These are phyloP conservation scores for Acrocyrtus sp. DNA, from an alignment of 2,888 invertebrate genomes.

Conservation along the genomic window DNA sequence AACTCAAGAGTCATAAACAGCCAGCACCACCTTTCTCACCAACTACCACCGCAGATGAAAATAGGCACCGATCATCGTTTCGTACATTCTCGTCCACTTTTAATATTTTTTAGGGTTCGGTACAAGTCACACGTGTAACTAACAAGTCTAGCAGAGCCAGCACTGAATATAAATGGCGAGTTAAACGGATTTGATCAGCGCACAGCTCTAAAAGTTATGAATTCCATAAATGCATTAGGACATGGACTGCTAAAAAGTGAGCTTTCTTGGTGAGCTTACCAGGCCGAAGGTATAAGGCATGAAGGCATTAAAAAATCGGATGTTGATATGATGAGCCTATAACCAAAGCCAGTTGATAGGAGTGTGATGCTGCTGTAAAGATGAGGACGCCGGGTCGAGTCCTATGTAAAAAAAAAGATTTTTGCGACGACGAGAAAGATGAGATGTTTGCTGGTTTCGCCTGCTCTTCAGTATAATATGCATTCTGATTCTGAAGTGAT, in stretches of 20 bases:
- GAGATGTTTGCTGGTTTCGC: conserved; percentile 17
- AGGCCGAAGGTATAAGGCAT: too few relatives aligned
- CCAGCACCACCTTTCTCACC: too few relatives aligned
- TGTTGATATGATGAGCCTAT: conserved; percentile 40
- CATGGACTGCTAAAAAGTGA: neutral
- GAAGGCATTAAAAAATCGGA: conserved; percentile 37
- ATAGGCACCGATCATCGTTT: too few relatives aligned
- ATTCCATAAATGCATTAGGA: neutral
- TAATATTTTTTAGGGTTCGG: conserved; percentile 50
- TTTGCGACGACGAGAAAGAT: conserved; percentile 23
- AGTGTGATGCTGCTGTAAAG: conserved; percentile 22
- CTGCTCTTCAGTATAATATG: neutral
- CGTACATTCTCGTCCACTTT: conserved; percentile 1
- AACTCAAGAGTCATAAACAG: conserved; percentile 5
- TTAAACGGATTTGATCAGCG: neutral
- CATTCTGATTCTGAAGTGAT: conserved; percentile 3
- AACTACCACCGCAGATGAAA: conserved; percentile 9
- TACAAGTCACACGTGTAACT: conserved; percentile 50
- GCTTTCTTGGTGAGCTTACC: neutral
- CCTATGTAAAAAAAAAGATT: conserved; percentile 12
- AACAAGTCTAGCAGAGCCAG: conserved; percentile 17
- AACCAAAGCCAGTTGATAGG: conserved; percentile 8
- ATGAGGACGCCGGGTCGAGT: conserved; percentile 35
- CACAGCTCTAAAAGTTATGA: neutral
- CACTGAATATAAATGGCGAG: conserved; percentile 27